phyloP scores from a whole-genome alignment of 2,113 vertebrate genomes.

The Gopherus flavomarginatus region DNA sequence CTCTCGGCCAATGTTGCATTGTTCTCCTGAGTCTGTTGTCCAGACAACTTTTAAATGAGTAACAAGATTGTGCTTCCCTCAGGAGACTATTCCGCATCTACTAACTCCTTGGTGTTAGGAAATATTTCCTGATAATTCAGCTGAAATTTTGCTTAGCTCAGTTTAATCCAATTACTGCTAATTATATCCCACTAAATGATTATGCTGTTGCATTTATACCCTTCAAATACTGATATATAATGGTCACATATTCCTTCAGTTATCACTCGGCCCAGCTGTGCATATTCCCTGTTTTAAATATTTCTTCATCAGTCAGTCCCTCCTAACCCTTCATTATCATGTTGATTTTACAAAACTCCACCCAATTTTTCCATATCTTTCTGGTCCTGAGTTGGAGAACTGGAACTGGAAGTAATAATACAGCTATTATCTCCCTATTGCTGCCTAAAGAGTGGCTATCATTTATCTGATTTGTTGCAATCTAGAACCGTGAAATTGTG shows the following conservation, averaged over 20 bases:
- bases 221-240: background rate
- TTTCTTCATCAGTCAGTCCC: background rate
- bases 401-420: background rate
- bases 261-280: background rate
- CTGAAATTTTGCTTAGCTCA: background rate
- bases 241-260: background rate
- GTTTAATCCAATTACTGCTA: background rate
- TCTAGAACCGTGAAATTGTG: background rate
- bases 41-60: background rate
- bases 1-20: background rate
- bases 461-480: constrained; percentile 16
- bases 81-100: background rate
- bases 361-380: constrained; percentile 37
- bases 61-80: background rate
- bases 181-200: constrained; percentile 15
- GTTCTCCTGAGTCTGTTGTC: background rate
- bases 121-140: background rate
- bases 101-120: background rate
- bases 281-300: background rate
- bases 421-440: background rate
- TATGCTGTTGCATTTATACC: background rate
- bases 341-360: constrained; percentile 27
- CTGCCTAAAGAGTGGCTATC: background rate
- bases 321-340: background rate
- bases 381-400: constrained; percentile 20